These are phyloP conservation scores for Boleophthalmus pectinirostris DNA, from an alignment of 2,113 vertebrate species.

Conservation along the genomic window DNA sequence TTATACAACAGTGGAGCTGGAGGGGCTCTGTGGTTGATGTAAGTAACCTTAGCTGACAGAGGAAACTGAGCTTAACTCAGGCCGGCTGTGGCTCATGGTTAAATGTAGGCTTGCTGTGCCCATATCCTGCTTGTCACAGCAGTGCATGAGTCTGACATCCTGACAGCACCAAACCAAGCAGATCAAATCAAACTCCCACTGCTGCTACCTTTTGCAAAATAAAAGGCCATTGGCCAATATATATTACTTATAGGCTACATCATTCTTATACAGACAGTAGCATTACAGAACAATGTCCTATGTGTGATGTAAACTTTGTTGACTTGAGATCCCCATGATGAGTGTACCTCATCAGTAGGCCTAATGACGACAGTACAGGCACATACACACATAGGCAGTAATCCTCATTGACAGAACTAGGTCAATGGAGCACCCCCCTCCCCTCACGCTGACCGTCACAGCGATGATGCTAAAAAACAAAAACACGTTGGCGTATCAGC, in stretches of 20 bases:
- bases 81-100: slow-evolving; percentile 59
- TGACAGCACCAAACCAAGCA: slow-evolving; percentile 3
- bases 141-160: slow-evolving; percentile 26
- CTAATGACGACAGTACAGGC: slow-evolving; percentile 26
- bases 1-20: slow-evolving; percentile 14
- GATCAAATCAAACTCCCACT: neutral
- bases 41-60: slow-evolving; percentile 55
- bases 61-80: slow-evolving; percentile 55
- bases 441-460: slow-evolving; percentile 31
- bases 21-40: slow-evolving; percentile 45
- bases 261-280: neutral
- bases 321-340: slow-evolving; percentile 2
- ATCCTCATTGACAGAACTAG: slow-evolving; percentile 78
- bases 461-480: slow-evolving; percentile 55
- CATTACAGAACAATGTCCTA: neutral
- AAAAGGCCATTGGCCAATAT: neutral
- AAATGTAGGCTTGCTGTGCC: slow-evolving; percentile 62
- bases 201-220: neutral
- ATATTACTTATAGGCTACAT: no score
- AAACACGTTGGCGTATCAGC: slow-evolving; percentile 30
- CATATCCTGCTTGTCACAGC: slow-evolving; percentile 65
- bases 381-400: slow-evolving; percentile 40
- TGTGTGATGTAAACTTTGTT: neutral
- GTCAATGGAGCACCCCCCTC: slow-evolving; percentile 71
- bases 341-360: neutral